Base-by-base conservation (phyloP, 2,888 invertebrate species). In the Cotesia congregata region DNA sequence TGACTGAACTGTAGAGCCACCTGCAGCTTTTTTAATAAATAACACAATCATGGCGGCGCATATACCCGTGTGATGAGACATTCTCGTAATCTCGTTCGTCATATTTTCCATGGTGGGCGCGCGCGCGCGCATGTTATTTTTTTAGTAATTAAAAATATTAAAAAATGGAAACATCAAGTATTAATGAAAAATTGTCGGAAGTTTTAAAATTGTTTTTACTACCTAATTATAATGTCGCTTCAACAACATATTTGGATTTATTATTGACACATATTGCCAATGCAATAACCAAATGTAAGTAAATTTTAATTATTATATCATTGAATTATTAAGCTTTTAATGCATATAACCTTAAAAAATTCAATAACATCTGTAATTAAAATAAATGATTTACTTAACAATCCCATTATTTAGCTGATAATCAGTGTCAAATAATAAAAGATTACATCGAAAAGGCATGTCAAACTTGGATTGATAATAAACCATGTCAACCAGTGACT, bases 201-300 rank as follows among this genome's bases (percentile, higher is more conserved):
- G 90, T 93, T 76, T 90, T 94, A 84, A 87, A 91, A 72, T 91
- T 92, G 83, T 90, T 94, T 82, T 85, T 92, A 30, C 90, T 91
- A 77, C 92, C 92, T 0, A 90, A 91, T 80, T 94, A 92, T 89
- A 91, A 92, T 82, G 90, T 91, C 68, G 89, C 84, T 7, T 87
- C 88, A 15, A 78, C 84, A 4, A 88, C 89, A 6, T 89, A 88
- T 75, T 83, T 89, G 17, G 89, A 89, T 82, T 82, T 89, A 39
- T 76, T 89, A 50, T 77, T 89, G 67, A 85, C 86, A 5, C 88
- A 89, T 39, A 85, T 88, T 67, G 79, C 84, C 5, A 82, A 84
- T 15, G 82, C 80, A 64, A 78, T 80, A 40, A 82, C 83, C 64
- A 81, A 85, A 62, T 64, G 84, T 86, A 80, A 83, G 81, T 41